Percentiles rank a stretch among this genome's conserved stretches.
These are phyloP conservation scores for Epinephelus cyanopodus DNA, from an alignment of 2,113 vertebrate genomes.

Conservation along the genomic window DNA sequence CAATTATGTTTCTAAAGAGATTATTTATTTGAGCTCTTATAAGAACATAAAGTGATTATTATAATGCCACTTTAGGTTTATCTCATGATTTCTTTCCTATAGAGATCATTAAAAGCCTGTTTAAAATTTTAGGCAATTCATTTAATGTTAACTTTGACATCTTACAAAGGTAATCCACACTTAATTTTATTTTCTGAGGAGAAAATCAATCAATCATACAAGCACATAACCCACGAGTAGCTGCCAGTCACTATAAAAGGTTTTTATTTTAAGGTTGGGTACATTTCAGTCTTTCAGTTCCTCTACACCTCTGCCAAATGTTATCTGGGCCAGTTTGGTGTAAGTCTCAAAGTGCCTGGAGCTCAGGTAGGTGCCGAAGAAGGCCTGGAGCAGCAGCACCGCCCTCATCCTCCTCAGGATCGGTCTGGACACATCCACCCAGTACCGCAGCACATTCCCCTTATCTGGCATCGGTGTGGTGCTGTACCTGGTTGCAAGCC, in stretches of 20 bases:
- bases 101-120: too few relatives aligned
- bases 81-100: too few relatives aligned
- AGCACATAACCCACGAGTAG: too few relatives aligned
- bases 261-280: neutral
- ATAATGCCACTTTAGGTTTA: too few relatives aligned
- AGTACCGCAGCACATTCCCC: constrained; percentile 86
- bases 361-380: constrained; percentile 87
- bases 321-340: constrained; percentile 83
- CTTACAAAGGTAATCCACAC: neutral
- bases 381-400: constrained; percentile 86
- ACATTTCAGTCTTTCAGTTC: constrained; percentile 64
- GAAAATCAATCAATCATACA: neutral
- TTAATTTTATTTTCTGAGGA: neutral
- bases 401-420: constrained; percentile 87
- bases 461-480: constrained; percentile 88
- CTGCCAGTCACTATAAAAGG: neutral
- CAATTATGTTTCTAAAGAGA: too few relatives aligned
- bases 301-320: constrained; percentile 68
- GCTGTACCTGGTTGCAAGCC: constrained; percentile 88
- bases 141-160: neutral
- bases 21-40: too few relatives aligned
- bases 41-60: too few relatives aligned
- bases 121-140: neutral
- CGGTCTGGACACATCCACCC: constrained; percentile 83
- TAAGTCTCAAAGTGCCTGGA: constrained; percentile 86